Conservation (phyloP, 2,797 vertebrate species). For the Amphiprion clarkii region DNA sequence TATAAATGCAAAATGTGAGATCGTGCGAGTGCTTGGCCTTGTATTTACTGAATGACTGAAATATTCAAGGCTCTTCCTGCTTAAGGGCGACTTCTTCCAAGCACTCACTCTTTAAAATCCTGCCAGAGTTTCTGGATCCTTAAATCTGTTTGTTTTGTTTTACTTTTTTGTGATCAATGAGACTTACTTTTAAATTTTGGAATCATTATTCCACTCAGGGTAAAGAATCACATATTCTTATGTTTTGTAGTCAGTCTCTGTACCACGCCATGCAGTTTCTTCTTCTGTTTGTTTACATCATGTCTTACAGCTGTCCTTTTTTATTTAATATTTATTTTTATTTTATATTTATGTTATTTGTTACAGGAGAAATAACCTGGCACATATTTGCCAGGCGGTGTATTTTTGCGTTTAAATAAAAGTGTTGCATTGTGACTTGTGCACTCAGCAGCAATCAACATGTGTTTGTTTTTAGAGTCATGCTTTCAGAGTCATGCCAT, state of each 20-base stretch:
- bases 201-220: slow-evolving; percentile 79
- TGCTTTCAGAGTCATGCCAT: too few relatives aligned
- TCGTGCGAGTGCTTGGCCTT: slow-evolving; percentile 45
- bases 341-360: slow-evolving; percentile 85
- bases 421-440: slow-evolving; percentile 50
- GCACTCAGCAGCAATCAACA: slow-evolving; percentile 2
- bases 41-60: slow-evolving; percentile 67
- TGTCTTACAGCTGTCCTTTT: slow-evolving; percentile 76
- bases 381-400: slow-evolving; percentile 52
- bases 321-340: slow-evolving; percentile 90
- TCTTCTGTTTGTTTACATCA: slow-evolving; percentile 76
- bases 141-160: slow-evolving; percentile 31
- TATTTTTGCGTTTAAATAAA: slow-evolving; percentile 79
- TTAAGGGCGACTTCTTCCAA: slow-evolving; percentile 52
- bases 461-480: slow-evolving; percentile 7
- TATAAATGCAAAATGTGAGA: slow-evolving; percentile 44
- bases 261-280: slow-evolving; percentile 42
- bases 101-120: slow-evolving; percentile 60
- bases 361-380: slow-evolving; percentile 63
- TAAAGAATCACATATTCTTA: slow-evolving; percentile 67
- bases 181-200: slow-evolving; percentile 53
- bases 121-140: slow-evolving; percentile 54
- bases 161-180: slow-evolving; percentile 48
- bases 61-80: slow-evolving; percentile 52
- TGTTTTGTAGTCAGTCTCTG: slow-evolving; percentile 59